Evolutionary conservation across 2,888 invertebrate genomes (phyloP), one percentile per base, ranked within the genome.

Genomic region (Micropterix aruncella): DNA sequence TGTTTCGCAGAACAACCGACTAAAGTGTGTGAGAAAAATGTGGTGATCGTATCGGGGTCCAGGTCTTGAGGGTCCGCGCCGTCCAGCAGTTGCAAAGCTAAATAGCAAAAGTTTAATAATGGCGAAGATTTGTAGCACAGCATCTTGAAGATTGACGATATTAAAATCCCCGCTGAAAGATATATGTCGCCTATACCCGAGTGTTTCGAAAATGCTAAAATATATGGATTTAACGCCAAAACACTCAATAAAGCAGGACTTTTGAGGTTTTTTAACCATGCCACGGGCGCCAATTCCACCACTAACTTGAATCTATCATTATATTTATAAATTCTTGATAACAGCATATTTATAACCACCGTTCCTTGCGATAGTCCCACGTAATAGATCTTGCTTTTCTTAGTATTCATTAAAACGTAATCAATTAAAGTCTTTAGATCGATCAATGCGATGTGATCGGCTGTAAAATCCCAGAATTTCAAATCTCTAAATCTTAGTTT

Each of bases 1-100:
- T 57, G 59, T 47, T 55, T 62, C 12, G 53, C 51, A 0, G 62
- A 61, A 1, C 54, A 55, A 0, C 60, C 58, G 0, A 57, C 54
- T 0, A 63, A 63, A 17, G 53, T 58, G 41, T 61, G 59, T 1
- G 52, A 54, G 59, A 12, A n/a, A n/a, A n/a, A n/a, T n/a, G n/a
- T n/a, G n/a, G n/a, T n/a, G n/a, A n/a, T n/a, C n/a, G n/a, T n/a
- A n/a, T n/a, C n/a, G n/a, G n/a, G n/a, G n/a, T n/a, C n/a, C n/a
- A n/a, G n/a, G n/a, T n/a, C n/a, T n/a, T n/a, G n/a, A n/a, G n/a
- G n/a, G n/a, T n/a, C n/a, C n/a, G n/a, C n/a, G n/a, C n/a, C n/a
- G n/a, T n/a, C n/a, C n/a, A n/a, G n/a, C n/a, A n/a, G n/a, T n/a
- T n/a, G n/a, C n/a, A n/a, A n/a, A n/a, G n/a, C n/a, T n/a, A n/a